phyloP scores from a whole-genome alignment of 1,140 invertebrate species.

The Fopius arisanus region DNA sequence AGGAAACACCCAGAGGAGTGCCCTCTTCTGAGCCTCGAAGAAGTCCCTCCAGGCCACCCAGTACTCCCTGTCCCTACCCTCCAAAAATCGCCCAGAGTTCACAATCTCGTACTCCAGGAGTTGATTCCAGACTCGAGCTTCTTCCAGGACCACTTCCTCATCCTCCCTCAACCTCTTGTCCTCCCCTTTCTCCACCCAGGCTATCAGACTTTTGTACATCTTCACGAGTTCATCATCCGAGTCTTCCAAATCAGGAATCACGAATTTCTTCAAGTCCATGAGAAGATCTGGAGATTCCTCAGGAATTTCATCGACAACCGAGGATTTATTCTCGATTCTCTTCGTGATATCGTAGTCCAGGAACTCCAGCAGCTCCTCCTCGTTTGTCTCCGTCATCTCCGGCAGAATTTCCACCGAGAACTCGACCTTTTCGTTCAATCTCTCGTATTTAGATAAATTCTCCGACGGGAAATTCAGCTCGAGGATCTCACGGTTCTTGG shows the following conservation, averaged over 20 bases:
- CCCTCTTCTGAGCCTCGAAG: slow-evolving; percentile 50
- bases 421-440: slow-evolving; percentile 37
- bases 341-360: slow-evolving; percentile 2
- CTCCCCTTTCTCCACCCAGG: background rate
- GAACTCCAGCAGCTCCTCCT: background rate
- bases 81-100: slow-evolving; percentile 37
- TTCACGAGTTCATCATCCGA: slow-evolving; percentile 10
- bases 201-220: slow-evolving; percentile 23
- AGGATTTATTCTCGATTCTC: background rate
- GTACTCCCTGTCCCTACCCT: slow-evolving; percentile 38
- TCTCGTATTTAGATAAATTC: slow-evolving; percentile 36
- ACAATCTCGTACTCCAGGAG: slow-evolving; percentile 51
- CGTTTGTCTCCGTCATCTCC: background rate
- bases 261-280: too few relatives aligned
- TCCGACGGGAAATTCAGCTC: slow-evolving; percentile 18
- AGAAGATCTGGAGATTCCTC: too few relatives aligned
- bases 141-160: slow-evolving; percentile 29
- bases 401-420: slow-evolving; percentile 41
- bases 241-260: too few relatives aligned
- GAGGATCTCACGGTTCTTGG: slow-evolving; percentile 28
- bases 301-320: too few relatives aligned
- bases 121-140: slow-evolving; percentile 49
- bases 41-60: slow-evolving; percentile 44
- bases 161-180: background rate
- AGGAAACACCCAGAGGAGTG: slow-evolving; percentile 52